Evolutionary conservation across 23 tunicate genomes (phyloP), one percentile per base, ranked within the genome.

Genomic region (Oikopleura albicans): DNA sequence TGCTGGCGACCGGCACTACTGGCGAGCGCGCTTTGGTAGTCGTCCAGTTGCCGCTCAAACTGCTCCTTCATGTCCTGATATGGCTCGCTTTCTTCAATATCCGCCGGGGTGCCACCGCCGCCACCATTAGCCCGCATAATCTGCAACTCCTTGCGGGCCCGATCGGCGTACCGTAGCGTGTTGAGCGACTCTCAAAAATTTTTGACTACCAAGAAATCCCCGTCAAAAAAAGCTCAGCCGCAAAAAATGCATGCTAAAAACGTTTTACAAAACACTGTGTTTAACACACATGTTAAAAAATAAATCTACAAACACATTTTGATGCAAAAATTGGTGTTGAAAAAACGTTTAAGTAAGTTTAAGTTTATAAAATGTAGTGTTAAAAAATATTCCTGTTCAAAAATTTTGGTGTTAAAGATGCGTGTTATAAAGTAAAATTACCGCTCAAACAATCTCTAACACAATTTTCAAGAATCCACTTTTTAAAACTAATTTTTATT

Each of bases 151-250:
- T 91, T 91, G 27, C 97, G 66, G 1, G 91, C 97, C 0, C 97
- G 85, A 76, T 91, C 97, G 57, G 97, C 97, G 76, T 91, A 91
- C 0, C 92, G 88, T 40, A 91, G 85, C 0, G 97, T 91, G 88
- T 91, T 89, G 36, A 91, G 1, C 29, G 97, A 87, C 76, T 91
- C 97, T 38, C 87, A 83, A 12, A 36, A 31, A 28, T 56, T 56
- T 22, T 22, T 56, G 28, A 56, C 66, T 22, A 28, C 22, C 27
- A 28, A 22, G 28, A 56, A 56, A 22, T 28, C 22, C 22, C 22
- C 66, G 28, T 56, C 28, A 28, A 22, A 22, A 22, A 22, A 56
- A 28, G 28, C 27, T 22, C 22, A 56, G 28, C 27, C 28, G 28
- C 22, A 22, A 22, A 39, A 31, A 22, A 4, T 27, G 27, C 28